These are phyloP conservation scores for Pseudochromis fuscus DNA, from an alignment of 2,797 vertebrate species.

Conservation along the genomic window DNA sequence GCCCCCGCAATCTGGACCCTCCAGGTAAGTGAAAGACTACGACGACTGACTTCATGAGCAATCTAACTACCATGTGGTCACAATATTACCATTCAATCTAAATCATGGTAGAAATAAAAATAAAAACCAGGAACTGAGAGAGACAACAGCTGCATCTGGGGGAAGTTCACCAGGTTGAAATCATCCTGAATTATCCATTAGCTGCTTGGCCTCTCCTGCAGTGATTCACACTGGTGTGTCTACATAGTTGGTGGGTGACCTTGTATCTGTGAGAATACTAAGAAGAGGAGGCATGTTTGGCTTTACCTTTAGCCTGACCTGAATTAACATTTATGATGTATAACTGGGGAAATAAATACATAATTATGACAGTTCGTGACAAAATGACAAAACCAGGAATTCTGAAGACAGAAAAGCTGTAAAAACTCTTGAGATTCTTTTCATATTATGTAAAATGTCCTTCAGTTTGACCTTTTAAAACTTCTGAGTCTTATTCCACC, in stretches of 20 bases:
- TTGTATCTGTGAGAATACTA: not conserved
- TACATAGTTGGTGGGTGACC: not conserved
- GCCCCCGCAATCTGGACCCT: no score
- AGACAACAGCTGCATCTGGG: no score
- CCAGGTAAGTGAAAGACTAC: no score
- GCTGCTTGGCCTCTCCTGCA: no score
- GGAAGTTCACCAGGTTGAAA: not conserved
- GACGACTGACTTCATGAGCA: no score
- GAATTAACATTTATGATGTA: not conserved
- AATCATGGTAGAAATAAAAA: no score
- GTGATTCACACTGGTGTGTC: no score
- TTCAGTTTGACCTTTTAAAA: slow-evolving; percentile 2
- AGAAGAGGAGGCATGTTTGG: not conserved
- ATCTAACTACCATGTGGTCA: no score
- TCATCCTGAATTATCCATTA: not conserved
- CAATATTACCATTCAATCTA: no score
- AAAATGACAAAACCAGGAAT: not conserved
- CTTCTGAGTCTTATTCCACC: not conserved
- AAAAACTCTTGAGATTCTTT: not conserved
- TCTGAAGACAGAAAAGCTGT: not conserved
- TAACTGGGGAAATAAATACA: no score
- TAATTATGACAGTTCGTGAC: no score
- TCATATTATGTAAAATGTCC: slow-evolving; percentile 1
- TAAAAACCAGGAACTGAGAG: no score
- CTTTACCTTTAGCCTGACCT: not conserved